These are phyloP conservation scores for Epinephelus malabaricus DNA, from an alignment of 2,797 vertebrate genomes.

Conservation along the genomic window DNA sequence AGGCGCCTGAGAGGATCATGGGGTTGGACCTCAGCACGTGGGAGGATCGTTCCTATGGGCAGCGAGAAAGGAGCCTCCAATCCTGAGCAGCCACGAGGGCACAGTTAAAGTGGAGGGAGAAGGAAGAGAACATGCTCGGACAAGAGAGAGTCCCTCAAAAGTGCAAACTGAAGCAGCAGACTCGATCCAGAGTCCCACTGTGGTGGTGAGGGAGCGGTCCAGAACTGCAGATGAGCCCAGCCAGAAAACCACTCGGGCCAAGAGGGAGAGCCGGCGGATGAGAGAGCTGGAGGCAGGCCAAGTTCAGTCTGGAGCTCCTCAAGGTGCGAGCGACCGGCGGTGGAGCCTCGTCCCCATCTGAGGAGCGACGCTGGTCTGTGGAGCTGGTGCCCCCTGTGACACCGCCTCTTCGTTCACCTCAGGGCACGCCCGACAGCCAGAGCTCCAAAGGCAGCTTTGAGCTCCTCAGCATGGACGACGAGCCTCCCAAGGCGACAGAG, in stretches of 20 bases:
- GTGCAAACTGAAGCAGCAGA: conserved; percentile 53
- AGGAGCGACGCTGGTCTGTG: conserved; percentile 90
- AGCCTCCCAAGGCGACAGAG: conserved; percentile 73
- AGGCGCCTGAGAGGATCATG: conserved; percentile 79
- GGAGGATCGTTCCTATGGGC: conserved; percentile 89
- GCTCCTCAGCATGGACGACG: conserved; percentile 89
- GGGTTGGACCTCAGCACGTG: conserved; percentile 91
- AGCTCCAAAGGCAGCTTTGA: conserved; percentile 96
- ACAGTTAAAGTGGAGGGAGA: conserved; percentile 43
- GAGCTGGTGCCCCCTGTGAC: conserved; percentile 83
- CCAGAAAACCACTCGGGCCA: conserved; percentile 94
- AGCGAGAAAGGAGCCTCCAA: conserved; percentile 84
- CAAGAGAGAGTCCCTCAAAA: conserved; percentile 67
- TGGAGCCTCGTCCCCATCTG: conserved; percentile 87
- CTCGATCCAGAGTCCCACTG: conserved; percentile 12
- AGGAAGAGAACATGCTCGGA: not conserved
- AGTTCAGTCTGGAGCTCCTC: conserved; percentile 96
- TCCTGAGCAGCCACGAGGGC: conserved; percentile 67
- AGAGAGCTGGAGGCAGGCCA: conserved; percentile 96
- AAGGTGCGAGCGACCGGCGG: conserved; percentile 93
- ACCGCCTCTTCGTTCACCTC: conserved; percentile 84
- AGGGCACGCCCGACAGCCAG: conserved; percentile 93
- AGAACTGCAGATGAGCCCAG: conserved; percentile 84
- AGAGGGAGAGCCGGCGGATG: conserved; percentile 96
- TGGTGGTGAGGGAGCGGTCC: conserved; percentile 88